A percentile compares a stretch with the other conserved stretches of the same genome.
phyloP scores from a whole-genome alignment of 2,797 vertebrate species.

The Rhinatrema bivittatum region DNA sequence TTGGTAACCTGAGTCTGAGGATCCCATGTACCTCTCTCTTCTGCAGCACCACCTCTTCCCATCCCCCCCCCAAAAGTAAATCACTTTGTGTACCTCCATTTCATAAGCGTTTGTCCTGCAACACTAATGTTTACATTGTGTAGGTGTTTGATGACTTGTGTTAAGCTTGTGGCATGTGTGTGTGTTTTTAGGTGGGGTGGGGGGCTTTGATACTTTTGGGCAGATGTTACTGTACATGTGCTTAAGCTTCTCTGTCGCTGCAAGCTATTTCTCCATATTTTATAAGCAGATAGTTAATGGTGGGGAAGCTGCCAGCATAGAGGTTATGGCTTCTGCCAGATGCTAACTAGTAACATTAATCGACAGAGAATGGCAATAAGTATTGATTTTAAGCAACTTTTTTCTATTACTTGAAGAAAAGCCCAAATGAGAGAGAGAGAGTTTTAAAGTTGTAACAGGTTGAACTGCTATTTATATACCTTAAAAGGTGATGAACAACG shows the following conservation, averaged over 20 bases:
- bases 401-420: slow-evolving; percentile 46
- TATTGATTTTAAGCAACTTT: slow-evolving; percentile 34
- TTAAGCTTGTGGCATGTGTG: background rate
- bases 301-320: accelerated
- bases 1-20: no score
- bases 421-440: slow-evolving; percentile 6
- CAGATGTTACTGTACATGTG: no score
- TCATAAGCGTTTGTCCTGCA: slow-evolving; percentile 17
- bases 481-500: slow-evolving; percentile 18
- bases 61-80: background rate
- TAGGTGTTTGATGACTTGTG: slow-evolving; percentile 7
- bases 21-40: no score
- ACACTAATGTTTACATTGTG: slow-evolving; percentile 25
- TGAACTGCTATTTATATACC: slow-evolving; percentile 35
- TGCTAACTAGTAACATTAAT: slow-evolving; percentile 30
- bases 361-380: slow-evolving; percentile 47
- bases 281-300: background rate
- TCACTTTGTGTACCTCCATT: slow-evolving; percentile 2
- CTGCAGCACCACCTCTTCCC: no score
- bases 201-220: no score
- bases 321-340: slow-evolving; percentile 21
- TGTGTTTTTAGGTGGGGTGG: no score
- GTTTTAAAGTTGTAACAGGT: slow-evolving; percentile 32
- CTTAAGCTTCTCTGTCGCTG: no score
- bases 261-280: background rate